These are phyloP conservation scores for Neolamprologus caudopunctatus DNA, from an alignment of 2,113 vertebrate genomes.

Conservation along the genomic window DNA sequence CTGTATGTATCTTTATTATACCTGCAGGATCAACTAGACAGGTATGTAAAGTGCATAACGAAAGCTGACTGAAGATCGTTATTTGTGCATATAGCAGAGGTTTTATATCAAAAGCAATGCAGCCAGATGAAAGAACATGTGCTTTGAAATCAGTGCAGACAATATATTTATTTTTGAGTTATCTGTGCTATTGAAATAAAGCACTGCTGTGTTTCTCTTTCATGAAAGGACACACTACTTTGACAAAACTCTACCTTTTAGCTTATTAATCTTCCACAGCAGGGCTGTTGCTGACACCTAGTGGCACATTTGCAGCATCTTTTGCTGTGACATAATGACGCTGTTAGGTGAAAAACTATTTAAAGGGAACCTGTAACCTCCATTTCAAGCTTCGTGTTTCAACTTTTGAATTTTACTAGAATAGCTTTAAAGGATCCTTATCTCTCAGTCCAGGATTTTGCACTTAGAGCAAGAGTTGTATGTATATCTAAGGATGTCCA, in stretches of 20 bases:
- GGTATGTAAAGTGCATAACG: background rate
- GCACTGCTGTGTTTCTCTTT: background rate
- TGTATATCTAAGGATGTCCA: background rate
- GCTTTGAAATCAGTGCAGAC: background rate
- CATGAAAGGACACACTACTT: background rate
- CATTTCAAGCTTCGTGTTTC: background rate
- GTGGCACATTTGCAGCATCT: background rate
- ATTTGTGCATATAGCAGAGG: background rate
- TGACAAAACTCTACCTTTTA: background rate
- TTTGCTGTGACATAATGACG: background rate
- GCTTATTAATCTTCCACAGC: background rate
- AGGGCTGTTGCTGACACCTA: slow-evolving; percentile 26
- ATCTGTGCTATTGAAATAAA: background rate
- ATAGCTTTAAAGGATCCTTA: background rate
- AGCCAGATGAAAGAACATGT: background rate
- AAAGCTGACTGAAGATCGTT: background rate
- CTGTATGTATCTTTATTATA: background rate
- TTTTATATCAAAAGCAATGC: background rate
- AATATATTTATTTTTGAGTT: background rate
- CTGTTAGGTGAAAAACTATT: background rate
- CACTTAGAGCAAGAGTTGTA: background rate
- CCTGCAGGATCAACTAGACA: background rate
- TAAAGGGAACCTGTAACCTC: background rate
- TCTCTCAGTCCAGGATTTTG: background rate
- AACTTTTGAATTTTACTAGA: background rate